Conservation (phyloP, 2,888 invertebrate genomes). For the Microctonus brassicae region DNA sequence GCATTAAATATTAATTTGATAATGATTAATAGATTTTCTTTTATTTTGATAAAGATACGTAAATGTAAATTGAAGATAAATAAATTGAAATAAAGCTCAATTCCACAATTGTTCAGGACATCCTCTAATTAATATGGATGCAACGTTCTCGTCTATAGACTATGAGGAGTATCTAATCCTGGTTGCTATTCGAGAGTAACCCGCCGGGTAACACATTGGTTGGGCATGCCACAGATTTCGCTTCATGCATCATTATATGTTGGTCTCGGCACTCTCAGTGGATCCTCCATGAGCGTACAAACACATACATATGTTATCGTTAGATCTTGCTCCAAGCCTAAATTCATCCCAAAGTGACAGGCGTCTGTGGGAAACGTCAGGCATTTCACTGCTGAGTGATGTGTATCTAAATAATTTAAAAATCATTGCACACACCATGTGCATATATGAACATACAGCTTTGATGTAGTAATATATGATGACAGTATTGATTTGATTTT, state of each 20-base stretch:
- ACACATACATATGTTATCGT: neutral
- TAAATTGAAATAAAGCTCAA: constrained; percentile 5
- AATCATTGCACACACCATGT: neutral
- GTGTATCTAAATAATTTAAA: constrained; percentile 13
- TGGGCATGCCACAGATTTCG: constrained; percentile 57
- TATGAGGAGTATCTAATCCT: constrained; percentile 50
- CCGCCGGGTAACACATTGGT: constrained; percentile 54
- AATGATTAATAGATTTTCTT: too few relatives aligned
- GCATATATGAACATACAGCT: neutral
- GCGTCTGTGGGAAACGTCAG: constrained; percentile 19
- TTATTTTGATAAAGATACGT: too few relatives aligned
- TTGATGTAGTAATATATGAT: neutral
- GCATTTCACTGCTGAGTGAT: constrained; percentile 33
- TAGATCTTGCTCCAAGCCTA: neutral
- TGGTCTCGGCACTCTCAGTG: constrained; percentile 51
- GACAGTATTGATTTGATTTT: neutral
- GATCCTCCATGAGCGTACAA: neutral
- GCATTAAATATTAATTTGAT: too few relatives aligned
- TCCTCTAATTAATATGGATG: constrained; percentile 56
- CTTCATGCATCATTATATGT: constrained; percentile 60
- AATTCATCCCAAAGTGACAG: constrained; percentile 13
- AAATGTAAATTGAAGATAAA: neutral
- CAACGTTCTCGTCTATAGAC: constrained; percentile 45
- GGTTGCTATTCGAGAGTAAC: constrained; percentile 38
- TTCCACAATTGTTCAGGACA: neutral